Percentiles rank a stretch among this genome's conserved stretches.
Evolutionary conservation across 2,888 invertebrate genomes (phyloP).

Genomic region (Chouioia cunea): DNA sequence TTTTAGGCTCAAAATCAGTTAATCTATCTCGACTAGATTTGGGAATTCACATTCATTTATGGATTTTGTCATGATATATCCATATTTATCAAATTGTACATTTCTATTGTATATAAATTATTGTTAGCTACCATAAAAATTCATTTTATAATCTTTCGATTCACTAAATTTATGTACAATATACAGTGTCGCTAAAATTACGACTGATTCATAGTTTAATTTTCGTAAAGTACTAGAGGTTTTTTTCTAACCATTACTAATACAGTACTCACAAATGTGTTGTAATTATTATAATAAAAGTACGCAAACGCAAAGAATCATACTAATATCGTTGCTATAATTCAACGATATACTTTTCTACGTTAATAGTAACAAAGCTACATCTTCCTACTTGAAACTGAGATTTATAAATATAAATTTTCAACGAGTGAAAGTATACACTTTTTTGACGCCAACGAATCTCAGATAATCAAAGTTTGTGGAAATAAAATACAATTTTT

Average conservation of each 20-base stretch:
- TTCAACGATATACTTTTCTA: no score
- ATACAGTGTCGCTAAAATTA: neutral
- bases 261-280: no score
- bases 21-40: no score
- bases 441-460: slow-evolving; percentile 4
- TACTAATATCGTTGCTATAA: no score
- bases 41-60: neutral
- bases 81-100: slow-evolving; percentile 38
- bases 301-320: no score
- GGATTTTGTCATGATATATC: slow-evolving; percentile 42
- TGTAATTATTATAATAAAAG: no score
- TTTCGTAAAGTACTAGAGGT: slow-evolving; percentile 3
- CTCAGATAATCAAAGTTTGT: slow-evolving; percentile 2
- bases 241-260: no score
- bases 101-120: slow-evolving; percentile 18
- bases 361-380: neutral
- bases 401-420: slow-evolving; percentile 12
- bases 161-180: slow-evolving; percentile 1
- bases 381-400: slow-evolving; percentile 22
- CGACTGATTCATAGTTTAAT: neutral
- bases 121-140: no score
- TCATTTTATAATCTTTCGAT: no score
- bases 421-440: slow-evolving; percentile 30
- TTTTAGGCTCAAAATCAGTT: no score
- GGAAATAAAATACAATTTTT: neutral